Evolutionary conservation across 2,113 vertebrate genomes (phyloP), one percentile per base, ranked within the genome.

Genomic region (Bettongia penicillata): DNA sequence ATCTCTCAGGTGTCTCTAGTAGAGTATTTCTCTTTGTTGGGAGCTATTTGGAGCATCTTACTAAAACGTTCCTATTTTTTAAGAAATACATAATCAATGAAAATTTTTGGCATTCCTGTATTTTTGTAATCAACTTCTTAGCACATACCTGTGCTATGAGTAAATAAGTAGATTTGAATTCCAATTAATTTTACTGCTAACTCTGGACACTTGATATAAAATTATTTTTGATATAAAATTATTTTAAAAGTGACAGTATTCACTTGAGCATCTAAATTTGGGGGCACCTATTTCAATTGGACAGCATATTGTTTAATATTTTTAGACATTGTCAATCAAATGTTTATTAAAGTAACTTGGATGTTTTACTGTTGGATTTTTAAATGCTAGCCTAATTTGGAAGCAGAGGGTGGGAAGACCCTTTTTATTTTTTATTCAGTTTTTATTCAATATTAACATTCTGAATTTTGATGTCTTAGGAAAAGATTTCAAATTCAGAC

Each of bases 141-240:
- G 5, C 22, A 84, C 2, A 43, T 84, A 68, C 37, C 28, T 31
- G 19, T 43, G 95, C 94, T 90, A 55, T 47, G 68, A 47, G 37
- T 61, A 92, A 52, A 31, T n/a, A 91, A 26, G 37, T 3, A 90
- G 49, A 53, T n/a, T 93, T 93, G 43, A 94, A 68, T 94, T 91
- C 93, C 25, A 94, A 2, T 96, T 92, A 94, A 49, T 51, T 90
- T 84, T 84, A 22, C 19, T 84, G 37, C 68, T 43, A 19, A 43
- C 5, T 55, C 37, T 95, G 47, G 84, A 47, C 91, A 31, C 50
- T 89, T 91, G 19, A 6, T 50, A 91, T 92, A 91, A 91, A 90
- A 90, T 93, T 96, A 37, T 95, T 11, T 94, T 93, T 91, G 19
- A 6, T 50, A 91, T 92, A 91, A 91, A 90, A 90, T 93, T 96